Conservation (phyloP, 2,113 vertebrate genomes). For the Phasianus colchicus region DNA sequence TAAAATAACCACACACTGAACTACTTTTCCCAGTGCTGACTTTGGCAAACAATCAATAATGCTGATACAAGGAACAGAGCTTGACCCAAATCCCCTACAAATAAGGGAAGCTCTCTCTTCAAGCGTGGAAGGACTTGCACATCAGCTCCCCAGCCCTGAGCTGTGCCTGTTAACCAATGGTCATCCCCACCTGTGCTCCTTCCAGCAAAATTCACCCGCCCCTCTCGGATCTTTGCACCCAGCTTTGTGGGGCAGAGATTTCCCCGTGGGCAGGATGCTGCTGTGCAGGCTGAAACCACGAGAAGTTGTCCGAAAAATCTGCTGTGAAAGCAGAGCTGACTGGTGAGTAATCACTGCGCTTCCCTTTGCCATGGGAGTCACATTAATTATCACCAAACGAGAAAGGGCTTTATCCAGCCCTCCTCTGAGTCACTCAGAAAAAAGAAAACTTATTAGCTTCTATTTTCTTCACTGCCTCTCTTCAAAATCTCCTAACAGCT, state of each 20-base stretch:
- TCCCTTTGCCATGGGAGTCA: slow-evolving; percentile 11
- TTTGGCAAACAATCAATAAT: background rate
- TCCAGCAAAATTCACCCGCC: background rate
- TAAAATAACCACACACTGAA: background rate
- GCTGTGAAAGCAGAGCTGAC: background rate
- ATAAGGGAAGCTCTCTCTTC: background rate
- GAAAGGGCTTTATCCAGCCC: slow-evolving; percentile 21
- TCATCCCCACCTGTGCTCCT: background rate
- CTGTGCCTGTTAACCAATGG: background rate
- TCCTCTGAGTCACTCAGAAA: slow-evolving; percentile 18
- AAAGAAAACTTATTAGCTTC: slow-evolving; percentile 19
- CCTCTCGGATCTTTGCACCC: background rate
- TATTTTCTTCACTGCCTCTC: slow-evolving; percentile 31
- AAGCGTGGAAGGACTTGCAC: background rate
- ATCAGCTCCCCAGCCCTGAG: background rate
- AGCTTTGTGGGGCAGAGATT: background rate
- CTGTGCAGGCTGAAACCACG: background rate
- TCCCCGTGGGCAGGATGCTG: background rate
- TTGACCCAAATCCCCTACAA: background rate
- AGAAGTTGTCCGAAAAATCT: background rate
- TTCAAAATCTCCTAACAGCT: slow-evolving; percentile 42
- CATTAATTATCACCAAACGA: slow-evolving; percentile 55
- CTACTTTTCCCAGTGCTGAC: background rate
- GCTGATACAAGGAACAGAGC: background rate
- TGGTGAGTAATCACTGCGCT: slow-evolving; percentile 2